phyloP scores from a whole-genome alignment of 1,140 invertebrate genomes.

The Temnothorax longispinosus region DNA sequence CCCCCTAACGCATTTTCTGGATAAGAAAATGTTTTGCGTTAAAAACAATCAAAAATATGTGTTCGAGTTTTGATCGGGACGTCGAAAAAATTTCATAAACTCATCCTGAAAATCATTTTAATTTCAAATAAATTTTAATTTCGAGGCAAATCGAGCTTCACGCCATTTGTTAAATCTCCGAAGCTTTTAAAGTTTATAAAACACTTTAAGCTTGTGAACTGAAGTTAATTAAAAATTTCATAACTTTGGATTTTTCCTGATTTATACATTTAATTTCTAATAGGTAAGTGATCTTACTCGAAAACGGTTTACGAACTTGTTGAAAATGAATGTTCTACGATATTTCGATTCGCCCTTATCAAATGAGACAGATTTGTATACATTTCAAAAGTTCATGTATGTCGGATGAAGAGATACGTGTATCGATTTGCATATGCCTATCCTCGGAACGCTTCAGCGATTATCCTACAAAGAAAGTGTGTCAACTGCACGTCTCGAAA shows the following conservation, averaged over 20 bases:
- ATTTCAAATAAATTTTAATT: slow-evolving; percentile 7
- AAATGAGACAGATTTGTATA: background rate
- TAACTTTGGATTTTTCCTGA: background rate
- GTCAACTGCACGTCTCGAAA: slow-evolving; percentile 54
- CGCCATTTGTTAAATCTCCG: background rate
- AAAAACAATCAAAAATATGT: background rate
- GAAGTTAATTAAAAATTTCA: background rate
- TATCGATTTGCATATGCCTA: slow-evolving; percentile 41
- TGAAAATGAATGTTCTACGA: background rate
- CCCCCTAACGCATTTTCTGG: background rate
- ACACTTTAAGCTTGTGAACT: background rate
- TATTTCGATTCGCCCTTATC: background rate
- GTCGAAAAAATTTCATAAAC: background rate
- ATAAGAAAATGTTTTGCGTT: background rate
- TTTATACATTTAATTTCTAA: background rate
- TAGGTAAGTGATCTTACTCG: background rate
- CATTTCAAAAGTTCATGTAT: slow-evolving; percentile 19
- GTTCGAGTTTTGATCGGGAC: background rate
- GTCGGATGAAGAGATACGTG: slow-evolving; percentile 10
- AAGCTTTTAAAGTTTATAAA: background rate
- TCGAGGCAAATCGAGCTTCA: background rate
- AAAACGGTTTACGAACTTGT: background rate
- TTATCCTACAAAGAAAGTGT: slow-evolving; percentile 56
- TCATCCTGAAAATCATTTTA: background rate
- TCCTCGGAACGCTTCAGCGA: slow-evolving; percentile 3